Evolutionary conservation across 2,797 vertebrate species (phyloP), one percentile per base, ranked within the genome.

Genomic region (Silurus lanzhouensis): DNA sequence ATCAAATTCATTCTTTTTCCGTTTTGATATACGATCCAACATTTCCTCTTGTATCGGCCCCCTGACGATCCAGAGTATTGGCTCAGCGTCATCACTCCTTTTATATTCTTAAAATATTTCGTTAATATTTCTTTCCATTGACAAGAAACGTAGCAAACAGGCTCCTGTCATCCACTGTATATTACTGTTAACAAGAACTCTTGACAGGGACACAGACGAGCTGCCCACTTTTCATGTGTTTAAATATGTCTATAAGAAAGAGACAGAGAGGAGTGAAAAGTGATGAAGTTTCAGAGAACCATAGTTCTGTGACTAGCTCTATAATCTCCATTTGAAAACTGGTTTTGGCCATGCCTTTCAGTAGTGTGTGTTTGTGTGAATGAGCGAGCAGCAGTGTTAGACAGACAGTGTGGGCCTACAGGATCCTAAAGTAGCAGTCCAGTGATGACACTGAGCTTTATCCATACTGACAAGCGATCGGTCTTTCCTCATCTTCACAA

Each of bases 181-280:
- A 71, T 85, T 87, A 89, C 83, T 88, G 86, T 76, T 85, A 71
- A 46, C 85, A 63, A 86, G 81, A 6, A 60, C 55, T 71, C 74
- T 83, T 84, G 44, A 83, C 52, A 88, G 71, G 77, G 81, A 82
- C 77, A 81, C 60, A 83, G 7, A 76, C 55, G 55, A 25, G 55
- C 31, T 48, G 44, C 38, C n/a, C 7, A 1, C n/a, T 78, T 61
- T 80, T 84, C 70, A 6, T 72, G 5, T 48, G 70, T n/a, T 72
- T 48, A 9, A 72, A 72, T 72, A 72, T 48, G 20, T 14, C 4
- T 14, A 74, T 74, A 20, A 52, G 12, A 74, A 52, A 13, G 22
- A 74, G 46, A 14, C 46, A 52, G 46, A 48, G 22, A 52, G 5
- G 12, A 14, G 60, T 60, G 6, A 14, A 79, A 48, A 61, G 38